These are phyloP conservation scores for Noctua pronuba DNA, from an alignment of 2,888 invertebrate genomes.

Conservation along the genomic window DNA sequence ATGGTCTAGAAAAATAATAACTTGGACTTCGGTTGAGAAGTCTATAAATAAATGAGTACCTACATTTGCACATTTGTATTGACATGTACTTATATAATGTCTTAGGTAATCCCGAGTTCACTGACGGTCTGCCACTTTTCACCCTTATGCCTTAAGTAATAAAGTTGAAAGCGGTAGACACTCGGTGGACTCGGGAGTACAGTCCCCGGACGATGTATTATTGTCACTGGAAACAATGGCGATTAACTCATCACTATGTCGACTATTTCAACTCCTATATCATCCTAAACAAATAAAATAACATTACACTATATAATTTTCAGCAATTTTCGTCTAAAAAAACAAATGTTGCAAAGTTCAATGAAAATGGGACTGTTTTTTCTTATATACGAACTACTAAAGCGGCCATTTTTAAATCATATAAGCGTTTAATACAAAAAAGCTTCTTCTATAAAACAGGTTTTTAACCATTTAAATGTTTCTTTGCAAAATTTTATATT, in stretches of 20 bases:
- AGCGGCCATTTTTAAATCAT: constrained; percentile 16
- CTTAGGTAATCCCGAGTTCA: not conserved
- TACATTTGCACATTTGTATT: constrained; percentile 33
- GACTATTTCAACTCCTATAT: constrained; percentile 18
- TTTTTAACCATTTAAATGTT: constrained; percentile 36
- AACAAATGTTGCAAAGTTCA: constrained; percentile 30
- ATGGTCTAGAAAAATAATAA: constrained; percentile 33
- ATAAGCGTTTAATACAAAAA: constrained; percentile 3
- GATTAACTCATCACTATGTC: constrained; percentile 15
- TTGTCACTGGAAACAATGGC: constrained; percentile 46
- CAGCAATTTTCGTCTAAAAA: constrained; percentile 34
- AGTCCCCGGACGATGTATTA: constrained; percentile 17
- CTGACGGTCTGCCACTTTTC: no score
- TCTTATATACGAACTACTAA: constrained; percentile 3
- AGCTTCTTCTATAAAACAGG: not conserved
- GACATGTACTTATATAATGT: constrained; percentile 19
- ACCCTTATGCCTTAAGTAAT: no score
- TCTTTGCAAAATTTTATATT: constrained; percentile 38
- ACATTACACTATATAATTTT: constrained; percentile 16
- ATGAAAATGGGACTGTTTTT: constrained; percentile 5
- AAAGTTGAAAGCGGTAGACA: no score
- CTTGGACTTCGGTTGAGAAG: constrained; percentile 9
- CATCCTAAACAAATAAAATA: constrained; percentile 20
- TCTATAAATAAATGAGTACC: constrained; percentile 18
- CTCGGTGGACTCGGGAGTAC: no score